Percentiles rank a stretch among this genome's conserved stretches.
Conservation (phyloP, 2,888 invertebrate species). For the Synergus japonicus region DNA sequence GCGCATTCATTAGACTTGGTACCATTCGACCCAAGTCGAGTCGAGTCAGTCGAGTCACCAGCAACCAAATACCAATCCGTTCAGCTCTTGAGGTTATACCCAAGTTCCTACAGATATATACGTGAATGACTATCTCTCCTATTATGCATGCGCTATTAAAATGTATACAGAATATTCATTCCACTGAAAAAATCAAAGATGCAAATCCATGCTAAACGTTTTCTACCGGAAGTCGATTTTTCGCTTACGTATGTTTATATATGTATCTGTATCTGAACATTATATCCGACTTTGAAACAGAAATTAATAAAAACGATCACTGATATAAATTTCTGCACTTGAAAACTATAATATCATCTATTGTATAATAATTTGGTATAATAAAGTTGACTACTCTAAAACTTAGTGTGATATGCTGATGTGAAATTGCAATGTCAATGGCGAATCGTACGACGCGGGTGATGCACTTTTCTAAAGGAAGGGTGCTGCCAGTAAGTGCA, state of each 20-base stretch:
- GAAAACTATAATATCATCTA: too few species aligned
- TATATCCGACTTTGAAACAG: too few species aligned
- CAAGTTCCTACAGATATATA: slow-evolving; percentile 1
- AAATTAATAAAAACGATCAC: too few species aligned
- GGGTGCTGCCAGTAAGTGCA: slow-evolving; percentile 8
- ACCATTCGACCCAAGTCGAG: slow-evolving; percentile 34
- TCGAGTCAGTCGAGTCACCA: not conserved
- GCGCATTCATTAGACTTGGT: slow-evolving; percentile 42
- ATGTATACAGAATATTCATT: slow-evolving; percentile 26
- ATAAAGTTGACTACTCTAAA: too few species aligned
- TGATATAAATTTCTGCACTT: too few species aligned
- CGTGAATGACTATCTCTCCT: slow-evolving; percentile 35
- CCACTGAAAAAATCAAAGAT: not conserved
- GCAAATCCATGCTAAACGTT: slow-evolving; percentile 8
- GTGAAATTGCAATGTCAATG: not conserved
- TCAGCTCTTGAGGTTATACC: slow-evolving; percentile 17
- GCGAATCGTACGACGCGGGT: too few species aligned
- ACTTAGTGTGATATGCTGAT: too few species aligned
- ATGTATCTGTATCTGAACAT: too few species aligned
- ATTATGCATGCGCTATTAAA: slow-evolving; percentile 38
- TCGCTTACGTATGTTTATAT: not conserved
- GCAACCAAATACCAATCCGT: not conserved
- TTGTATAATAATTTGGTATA: too few species aligned
- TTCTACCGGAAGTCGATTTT: slow-evolving; percentile 32
- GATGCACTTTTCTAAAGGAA: not conserved